Evolutionary conservation across 2,888 invertebrate species (phyloP).

Genomic region (Suillia variegata): DNA sequence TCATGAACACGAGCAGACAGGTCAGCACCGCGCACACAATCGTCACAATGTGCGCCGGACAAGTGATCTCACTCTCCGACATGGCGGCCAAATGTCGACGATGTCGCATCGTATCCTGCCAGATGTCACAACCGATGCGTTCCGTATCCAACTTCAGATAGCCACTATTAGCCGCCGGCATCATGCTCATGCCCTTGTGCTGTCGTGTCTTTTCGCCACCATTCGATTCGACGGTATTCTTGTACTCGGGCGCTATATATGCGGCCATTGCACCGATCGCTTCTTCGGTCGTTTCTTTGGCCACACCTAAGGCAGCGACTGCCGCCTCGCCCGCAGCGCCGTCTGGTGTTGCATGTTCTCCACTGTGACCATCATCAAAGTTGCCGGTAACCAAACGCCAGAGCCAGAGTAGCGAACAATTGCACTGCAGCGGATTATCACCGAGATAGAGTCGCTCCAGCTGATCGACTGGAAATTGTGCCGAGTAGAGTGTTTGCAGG

Average conservation of each 20-base stretch:
- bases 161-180: conserved; percentile 27
- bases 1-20: conserved; percentile 56
- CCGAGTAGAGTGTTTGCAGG: conserved; percentile 75
- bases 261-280: conserved; percentile 42
- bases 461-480: conserved; percentile 82
- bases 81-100: conserved; percentile 53
- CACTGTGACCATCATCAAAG: conserved; percentile 41
- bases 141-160: conserved; percentile 56
- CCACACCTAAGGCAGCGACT: conserved; percentile 49
- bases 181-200: not conserved
- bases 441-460: conserved; percentile 76
- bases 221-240: conserved; percentile 4
- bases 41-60: conserved; percentile 61
- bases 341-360: not conserved
- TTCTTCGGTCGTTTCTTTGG: conserved; percentile 28
- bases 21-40: conserved; percentile 61
- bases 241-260: conserved; percentile 49
- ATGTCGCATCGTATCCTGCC: conserved; percentile 51
- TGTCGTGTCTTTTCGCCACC: not conserved
- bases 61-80: conserved; percentile 60
- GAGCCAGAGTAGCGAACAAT: conserved; percentile 85
- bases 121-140: conserved; percentile 58
- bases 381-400: conserved; percentile 70
- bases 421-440: conserved; percentile 84
- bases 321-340: conserved; percentile 41